phyloP scores from a whole-genome alignment of 2,797 vertebrate species.

The Limnodromus scolopaceus region DNA sequence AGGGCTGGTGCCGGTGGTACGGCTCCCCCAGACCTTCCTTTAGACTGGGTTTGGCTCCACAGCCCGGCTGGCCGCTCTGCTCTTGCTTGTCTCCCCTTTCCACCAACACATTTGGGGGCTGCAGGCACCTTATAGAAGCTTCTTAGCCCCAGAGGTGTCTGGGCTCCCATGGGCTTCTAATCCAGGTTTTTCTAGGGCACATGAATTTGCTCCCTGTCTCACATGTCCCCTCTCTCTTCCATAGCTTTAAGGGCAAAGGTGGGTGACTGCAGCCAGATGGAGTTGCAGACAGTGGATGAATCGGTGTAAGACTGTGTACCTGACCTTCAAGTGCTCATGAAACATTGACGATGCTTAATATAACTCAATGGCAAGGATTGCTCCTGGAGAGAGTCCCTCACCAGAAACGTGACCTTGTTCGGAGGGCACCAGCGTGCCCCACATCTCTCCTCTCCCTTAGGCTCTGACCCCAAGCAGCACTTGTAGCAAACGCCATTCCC shows the following conservation, averaged over 20 bases:
- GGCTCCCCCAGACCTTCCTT: neutral
- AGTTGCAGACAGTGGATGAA: constrained; percentile 27
- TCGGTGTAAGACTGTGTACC: constrained; percentile 12
- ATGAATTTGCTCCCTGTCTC: neutral
- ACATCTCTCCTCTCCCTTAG: neutral
- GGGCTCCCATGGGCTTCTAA: fast-evolving
- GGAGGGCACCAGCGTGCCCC: neutral
- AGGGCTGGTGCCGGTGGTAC: fast-evolving
- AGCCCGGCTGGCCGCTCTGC: neutral
- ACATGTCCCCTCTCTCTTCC: neutral
- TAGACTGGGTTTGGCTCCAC: neutral
- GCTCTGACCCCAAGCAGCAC: fast-evolving
- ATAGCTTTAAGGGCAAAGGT: neutral
- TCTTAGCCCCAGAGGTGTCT: fast-evolving
- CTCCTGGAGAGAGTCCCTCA: neutral
- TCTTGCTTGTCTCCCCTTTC: neutral
- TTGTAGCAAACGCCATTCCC: neutral
- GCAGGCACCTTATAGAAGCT: neutral
- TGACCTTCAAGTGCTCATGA: constrained; percentile 73
- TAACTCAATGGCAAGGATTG: constrained; percentile 27
- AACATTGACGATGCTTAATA: constrained; percentile 71
- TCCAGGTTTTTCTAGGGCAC: neutral
- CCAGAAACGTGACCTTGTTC: neutral
- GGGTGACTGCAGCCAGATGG: neutral
- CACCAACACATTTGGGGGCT: neutral